phyloP scores from a whole-genome alignment of 30 jellyfish, hydroid and myxozoan genomes.

The Aurelia aurita region DNA sequence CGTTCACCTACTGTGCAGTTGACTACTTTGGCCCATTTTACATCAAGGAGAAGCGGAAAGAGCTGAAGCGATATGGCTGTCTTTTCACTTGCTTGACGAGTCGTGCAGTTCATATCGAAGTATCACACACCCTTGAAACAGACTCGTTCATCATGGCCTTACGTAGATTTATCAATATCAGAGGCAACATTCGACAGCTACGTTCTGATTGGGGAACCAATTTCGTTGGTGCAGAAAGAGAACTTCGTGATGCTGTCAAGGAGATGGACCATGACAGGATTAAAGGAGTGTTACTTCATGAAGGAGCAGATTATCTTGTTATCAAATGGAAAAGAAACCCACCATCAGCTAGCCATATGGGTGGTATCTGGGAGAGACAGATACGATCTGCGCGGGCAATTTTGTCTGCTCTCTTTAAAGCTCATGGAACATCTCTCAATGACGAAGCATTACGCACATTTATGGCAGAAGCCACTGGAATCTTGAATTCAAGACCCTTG shows the following conservation, averaged over 20 bases:
- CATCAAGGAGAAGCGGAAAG: constrained; percentile 45
- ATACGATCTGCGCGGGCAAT: constrained; percentile 30
- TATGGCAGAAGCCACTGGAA: background rate
- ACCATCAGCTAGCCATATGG: constrained; percentile 47
- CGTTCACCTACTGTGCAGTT: constrained; percentile 51
- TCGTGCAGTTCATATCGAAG: background rate
- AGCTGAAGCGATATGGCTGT: constrained; percentile 45
- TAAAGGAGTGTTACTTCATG: background rate
- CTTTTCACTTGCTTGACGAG: constrained; percentile 29
- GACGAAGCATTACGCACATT: constrained; percentile 9
- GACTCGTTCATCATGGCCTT: background rate
- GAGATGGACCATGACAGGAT: constrained; percentile 5
- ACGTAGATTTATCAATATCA: background rate
- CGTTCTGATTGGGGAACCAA: background rate
- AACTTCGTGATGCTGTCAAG: background rate
- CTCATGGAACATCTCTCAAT: background rate
- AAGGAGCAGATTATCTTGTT: background rate
- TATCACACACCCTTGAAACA: background rate
- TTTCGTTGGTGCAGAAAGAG: constrained; percentile 34
- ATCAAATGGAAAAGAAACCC: constrained; percentile 15
- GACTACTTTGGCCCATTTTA: constrained; percentile 63
- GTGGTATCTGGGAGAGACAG: constrained; percentile 57
- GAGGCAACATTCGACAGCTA: background rate
- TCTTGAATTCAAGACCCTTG: constrained; percentile 20
- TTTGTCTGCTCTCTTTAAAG: background rate